These are phyloP conservation scores for Geococcyx californianus DNA, from an alignment of 2,113 vertebrate species.

Conservation along the genomic window DNA sequence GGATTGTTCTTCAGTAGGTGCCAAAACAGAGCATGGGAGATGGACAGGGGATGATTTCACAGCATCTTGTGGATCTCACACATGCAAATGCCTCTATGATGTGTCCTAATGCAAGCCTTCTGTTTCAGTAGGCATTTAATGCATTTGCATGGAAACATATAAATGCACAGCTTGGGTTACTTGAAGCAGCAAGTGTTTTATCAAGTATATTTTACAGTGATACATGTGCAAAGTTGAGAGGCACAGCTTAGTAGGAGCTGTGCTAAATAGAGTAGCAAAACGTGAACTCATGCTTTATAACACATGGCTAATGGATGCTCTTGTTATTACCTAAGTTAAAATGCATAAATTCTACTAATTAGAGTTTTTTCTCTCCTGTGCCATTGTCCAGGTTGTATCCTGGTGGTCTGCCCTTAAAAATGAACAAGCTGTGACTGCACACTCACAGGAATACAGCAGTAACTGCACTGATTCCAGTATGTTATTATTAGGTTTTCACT, in stretches of 20 bases:
- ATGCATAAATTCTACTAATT: not conserved
- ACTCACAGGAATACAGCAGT: not conserved
- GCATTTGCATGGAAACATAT: fast-evolving
- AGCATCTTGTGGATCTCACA: not conserved
- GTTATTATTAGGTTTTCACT: not conserved
- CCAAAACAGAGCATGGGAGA: not conserved
- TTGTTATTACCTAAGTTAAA: not conserved
- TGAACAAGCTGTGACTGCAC: not conserved
- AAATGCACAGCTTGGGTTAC: not conserved
- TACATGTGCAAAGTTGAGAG: not conserved
- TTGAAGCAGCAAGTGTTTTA: not conserved
- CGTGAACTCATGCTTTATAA: not conserved
- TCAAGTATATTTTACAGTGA: not conserved
- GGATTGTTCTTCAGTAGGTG: too few species aligned
- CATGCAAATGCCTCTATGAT: not conserved
- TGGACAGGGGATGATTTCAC: not conserved
- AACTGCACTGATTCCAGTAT: not conserved
- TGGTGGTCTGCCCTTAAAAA: not conserved
- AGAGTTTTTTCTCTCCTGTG: not conserved
- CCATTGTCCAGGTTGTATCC: not conserved
- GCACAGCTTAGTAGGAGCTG: not conserved
- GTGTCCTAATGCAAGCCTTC: not conserved
- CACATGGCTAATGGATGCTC: not conserved
- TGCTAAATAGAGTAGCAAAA: not conserved
- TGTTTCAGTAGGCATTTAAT: not conserved